These are phyloP conservation scores for Smittia aterrima DNA, from an alignment of 2,888 invertebrate genomes.

Conservation along the genomic window DNA sequence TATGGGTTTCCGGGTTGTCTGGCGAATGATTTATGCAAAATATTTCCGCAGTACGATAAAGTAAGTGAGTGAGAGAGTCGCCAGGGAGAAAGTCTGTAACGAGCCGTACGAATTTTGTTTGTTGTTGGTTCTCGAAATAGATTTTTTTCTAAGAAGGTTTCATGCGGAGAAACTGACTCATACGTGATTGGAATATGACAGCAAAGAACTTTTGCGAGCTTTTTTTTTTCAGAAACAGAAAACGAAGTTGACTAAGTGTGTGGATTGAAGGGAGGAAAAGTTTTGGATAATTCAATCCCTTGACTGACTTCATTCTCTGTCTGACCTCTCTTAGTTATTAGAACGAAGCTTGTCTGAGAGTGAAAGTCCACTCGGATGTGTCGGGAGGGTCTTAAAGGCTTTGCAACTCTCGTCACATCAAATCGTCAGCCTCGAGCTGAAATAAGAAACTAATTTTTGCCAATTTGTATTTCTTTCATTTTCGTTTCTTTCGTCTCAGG, in stretches of 20 bases:
- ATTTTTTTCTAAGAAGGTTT: background rate
- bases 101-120: background rate
- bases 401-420: too few relatives aligned
- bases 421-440: too few relatives aligned
- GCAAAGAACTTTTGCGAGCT: background rate
- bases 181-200: conserved; percentile 23
- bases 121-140: too few relatives aligned
- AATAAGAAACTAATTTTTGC: too few relatives aligned
- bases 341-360: background rate
- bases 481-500: conserved; percentile 53
- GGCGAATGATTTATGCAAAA: background rate
- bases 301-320: too few relatives aligned
- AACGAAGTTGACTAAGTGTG: too few relatives aligned
- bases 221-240: background rate
- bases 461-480: conserved; percentile 2
- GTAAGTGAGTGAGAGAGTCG: background rate
- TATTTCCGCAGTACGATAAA: background rate
- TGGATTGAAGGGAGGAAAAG: too few relatives aligned
- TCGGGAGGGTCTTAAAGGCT: too few relatives aligned
- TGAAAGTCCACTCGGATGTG: too few relatives aligned
- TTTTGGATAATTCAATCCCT: too few relatives aligned
- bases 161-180: background rate
- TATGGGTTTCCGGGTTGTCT: conserved; percentile 5
- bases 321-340: background rate
- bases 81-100: background rate